Percentiles rank a stretch among this genome's conserved stretches.
Conservation (phyloP, 2,113 vertebrate species). For the Trogon melanurus region DNA sequence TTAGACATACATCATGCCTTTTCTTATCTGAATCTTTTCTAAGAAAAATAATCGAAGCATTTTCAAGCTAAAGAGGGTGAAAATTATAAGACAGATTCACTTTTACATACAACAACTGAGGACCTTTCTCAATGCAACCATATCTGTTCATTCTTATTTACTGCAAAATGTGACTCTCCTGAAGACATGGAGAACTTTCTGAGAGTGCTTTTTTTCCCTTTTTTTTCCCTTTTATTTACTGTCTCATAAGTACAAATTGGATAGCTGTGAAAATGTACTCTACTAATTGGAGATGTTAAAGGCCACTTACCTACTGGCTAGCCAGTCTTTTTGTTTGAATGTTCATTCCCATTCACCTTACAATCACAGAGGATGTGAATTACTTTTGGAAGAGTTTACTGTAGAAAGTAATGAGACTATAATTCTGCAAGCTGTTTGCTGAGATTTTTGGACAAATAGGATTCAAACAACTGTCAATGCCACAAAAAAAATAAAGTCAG, state of each 20-base stretch:
- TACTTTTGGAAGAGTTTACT: constrained; percentile 65
- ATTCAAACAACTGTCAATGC: not conserved
- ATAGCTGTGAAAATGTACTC: not conserved
- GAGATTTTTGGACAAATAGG: not conserved
- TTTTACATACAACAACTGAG: not conserved
- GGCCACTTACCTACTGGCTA: not conserved
- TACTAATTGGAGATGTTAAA: not conserved
- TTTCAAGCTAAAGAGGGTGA: not conserved
- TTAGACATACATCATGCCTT: not conserved
- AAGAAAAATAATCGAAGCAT: not conserved
- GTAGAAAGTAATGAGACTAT: constrained; percentile 59
- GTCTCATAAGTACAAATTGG: not conserved
- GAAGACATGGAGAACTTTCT: not conserved
- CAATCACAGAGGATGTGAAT: constrained; percentile 30
- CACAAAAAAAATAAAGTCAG: constrained; percentile 45
- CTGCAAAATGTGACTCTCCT: not conserved
- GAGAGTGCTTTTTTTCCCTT: not conserved
- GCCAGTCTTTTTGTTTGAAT: constrained; percentile 36
- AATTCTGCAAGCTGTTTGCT: constrained; percentile 60
- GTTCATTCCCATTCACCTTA: constrained; percentile 39
- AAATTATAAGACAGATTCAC: not conserved
- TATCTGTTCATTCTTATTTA: not conserved
- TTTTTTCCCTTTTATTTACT: not conserved
- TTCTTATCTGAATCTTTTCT: not conserved
- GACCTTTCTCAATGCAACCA: not conserved